phyloP scores from a whole-genome alignment of 1,140 invertebrate genomes.

The Stenopsyche tienmushanensis region DNA sequence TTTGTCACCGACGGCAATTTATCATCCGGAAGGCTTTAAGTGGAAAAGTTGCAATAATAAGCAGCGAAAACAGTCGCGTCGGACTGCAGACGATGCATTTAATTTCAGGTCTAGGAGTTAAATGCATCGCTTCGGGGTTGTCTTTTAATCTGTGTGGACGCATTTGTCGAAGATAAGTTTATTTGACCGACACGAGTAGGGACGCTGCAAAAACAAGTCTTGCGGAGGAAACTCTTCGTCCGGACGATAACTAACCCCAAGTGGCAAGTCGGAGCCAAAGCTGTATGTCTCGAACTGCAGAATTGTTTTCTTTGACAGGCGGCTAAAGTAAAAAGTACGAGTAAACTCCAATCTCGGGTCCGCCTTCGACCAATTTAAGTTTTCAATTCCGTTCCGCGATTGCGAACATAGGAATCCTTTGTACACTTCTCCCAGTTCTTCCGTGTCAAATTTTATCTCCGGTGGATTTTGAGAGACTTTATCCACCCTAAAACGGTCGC shows the following conservation, averaged over 20 bases:
- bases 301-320: constrained; percentile 11
- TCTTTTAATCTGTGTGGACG: too few relatives aligned
- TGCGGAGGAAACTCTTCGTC: neutral
- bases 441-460: too few relatives aligned
- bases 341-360: neutral
- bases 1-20: neutral
- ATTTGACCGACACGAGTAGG: neutral
- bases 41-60: neutral
- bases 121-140: too few relatives aligned
- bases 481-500: too few relatives aligned
- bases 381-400: constrained; percentile 12
- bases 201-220: neutral
- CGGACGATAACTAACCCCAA: neutral
- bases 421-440: too few relatives aligned
- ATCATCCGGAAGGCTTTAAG: neutral
- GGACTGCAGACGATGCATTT: too few relatives aligned
- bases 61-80: neutral
- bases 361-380: constrained; percentile 11
- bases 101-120: too few relatives aligned
- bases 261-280: neutral
- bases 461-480: too few relatives aligned
- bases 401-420: too few relatives aligned
- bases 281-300: neutral
- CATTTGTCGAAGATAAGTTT: neutral
- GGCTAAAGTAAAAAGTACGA: neutral